phyloP scores from a whole-genome alignment of 2,797 vertebrate genomes.

The Heliangelus exortis region DNA sequence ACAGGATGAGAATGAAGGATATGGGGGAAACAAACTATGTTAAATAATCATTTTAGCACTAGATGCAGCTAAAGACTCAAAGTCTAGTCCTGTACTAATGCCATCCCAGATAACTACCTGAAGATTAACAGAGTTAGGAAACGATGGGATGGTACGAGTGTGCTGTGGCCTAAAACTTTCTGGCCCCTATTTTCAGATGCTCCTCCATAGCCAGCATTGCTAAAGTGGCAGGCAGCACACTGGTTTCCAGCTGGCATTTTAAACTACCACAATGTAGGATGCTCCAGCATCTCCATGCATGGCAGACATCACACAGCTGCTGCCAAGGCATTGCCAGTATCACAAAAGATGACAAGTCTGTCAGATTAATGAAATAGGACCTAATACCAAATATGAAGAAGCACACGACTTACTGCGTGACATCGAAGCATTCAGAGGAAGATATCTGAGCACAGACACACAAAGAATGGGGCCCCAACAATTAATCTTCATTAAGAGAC shows the following conservation, averaged over 20 bases:
- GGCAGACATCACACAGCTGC: background rate
- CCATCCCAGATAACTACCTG: background rate
- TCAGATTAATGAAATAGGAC: background rate
- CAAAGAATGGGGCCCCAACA: background rate
- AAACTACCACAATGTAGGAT: background rate
- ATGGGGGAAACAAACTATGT: background rate
- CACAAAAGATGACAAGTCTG: background rate
- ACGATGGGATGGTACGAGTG: background rate
- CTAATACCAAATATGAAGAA: background rate
- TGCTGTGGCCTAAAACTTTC: background rate
- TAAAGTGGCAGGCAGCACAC: accelerated
- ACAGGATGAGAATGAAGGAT: background rate
- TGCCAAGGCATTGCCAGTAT: background rate
- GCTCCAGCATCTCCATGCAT: background rate
- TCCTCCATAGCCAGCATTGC: background rate
- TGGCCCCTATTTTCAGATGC: background rate
- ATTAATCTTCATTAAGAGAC: constrained; percentile 49
- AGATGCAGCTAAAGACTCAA: background rate
- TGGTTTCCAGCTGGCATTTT: background rate
- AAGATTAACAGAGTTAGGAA: background rate
- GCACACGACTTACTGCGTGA: background rate
- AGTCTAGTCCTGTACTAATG: background rate
- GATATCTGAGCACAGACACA: background rate
- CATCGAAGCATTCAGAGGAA: background rate
- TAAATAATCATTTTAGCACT: background rate